Evolutionary conservation across 2,888 invertebrate species (phyloP), one percentile per base, ranked within the genome.

Genomic region (Caenorhabditis imperialis): DNA sequence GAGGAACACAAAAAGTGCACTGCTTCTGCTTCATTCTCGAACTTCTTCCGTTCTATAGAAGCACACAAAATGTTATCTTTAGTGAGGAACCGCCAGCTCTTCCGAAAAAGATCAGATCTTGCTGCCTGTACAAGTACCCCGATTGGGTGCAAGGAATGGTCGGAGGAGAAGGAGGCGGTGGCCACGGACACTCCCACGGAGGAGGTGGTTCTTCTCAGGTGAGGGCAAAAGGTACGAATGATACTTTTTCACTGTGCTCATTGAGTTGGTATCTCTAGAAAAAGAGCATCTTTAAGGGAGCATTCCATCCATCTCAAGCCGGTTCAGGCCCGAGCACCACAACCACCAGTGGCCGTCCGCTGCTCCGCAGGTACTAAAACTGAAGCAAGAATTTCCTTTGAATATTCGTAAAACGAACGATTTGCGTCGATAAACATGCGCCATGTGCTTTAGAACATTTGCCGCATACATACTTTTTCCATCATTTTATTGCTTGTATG

Each of bases 81-180:
- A 84, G 84, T 16, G 84, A 84, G 62, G 82, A 81, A 55, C 83
- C 84, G 8, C 85, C 84, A 14, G 77, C 81, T 40, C 61, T 82
- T 30, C 82, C 84, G 20, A 83, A 84, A 55, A 85, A 85, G 61
- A 84, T 86, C 42, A 76, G 86, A 38, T 81, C 84, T 10, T 86
- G 86, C 48, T 86, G 86, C 69, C 76, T 86, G 33, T 82, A 86
- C 77, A 86, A 85, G 51, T 86, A 86, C 54, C 86, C 86, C 37
- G 85, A 85, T 37, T 85, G 85, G 85, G 84, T 85, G n/a, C 85
- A 85, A 72, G 81, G 81, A 42, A 79, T 82, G 81, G 79, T 77
- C 33, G 81, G 81, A 35, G 63, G 71, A 3, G 74, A 57, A 45
- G 65, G 67, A n/a, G 69, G 74, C 14, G 61, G 67, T 40, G 67